Evolutionary conservation across 2,888 invertebrate genomes (phyloP), one percentile per base, ranked within the genome.

Genomic region (Aethes cnicana): DNA sequence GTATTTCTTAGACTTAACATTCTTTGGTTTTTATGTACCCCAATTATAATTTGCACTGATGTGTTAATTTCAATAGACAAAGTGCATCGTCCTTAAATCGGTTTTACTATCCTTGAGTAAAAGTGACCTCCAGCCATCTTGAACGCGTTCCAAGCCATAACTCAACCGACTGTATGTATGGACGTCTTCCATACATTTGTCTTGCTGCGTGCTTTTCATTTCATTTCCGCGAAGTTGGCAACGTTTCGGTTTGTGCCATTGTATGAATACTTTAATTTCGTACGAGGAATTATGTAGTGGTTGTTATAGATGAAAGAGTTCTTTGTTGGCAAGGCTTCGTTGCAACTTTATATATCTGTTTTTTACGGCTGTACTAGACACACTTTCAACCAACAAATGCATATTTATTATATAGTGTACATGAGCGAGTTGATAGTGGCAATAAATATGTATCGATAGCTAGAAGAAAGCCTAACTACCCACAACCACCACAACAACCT

Each of bases 201-300:
- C 50, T 14, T 20, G 44, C n/a, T n/a, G n/a, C n/a, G n/a, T n/a
- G 44, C 37, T 52, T 52, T 52, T 52, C 44, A 52, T 52, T 52
- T 52, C 44, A 23, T 44, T 39, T 37, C 32, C 1, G 32, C n/a
- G n/a, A n/a, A 41, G 14, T 44, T 52, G 50, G 50, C 50, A 44
- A 52, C 30, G 4, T 2, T 44, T 37, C 32, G 8, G 26, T 5
- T 18, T 30, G 16, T n/a, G 23, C 36, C 18, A 44, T 50, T 7
- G 36, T 7, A 36, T 30, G 43, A 39, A 44, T 52, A 44, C 37
- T 18, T 52, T 32, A 32, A 37, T 37, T 44, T 44, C 25, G 23
- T 17, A 11, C 21, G 16, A 12, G 14, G 4, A 39, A 23, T 47
- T 20, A 26, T 28, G n/a, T 28, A 12, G 12, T 1, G 21, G 21